Conservation (phyloP, 2,888 invertebrate genomes). For the Bruchidius siliquastri region DNA sequence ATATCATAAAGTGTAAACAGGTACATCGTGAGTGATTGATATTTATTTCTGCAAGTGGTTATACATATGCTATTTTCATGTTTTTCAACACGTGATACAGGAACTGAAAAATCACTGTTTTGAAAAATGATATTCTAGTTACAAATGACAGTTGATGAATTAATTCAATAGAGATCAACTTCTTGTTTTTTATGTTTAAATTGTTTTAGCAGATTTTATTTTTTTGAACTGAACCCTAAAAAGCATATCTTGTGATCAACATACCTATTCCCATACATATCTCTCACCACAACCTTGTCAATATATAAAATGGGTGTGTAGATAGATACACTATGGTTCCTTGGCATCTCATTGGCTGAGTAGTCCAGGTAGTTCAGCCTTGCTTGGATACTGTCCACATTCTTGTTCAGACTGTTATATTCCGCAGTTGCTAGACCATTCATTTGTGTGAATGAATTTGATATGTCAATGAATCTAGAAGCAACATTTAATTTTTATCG, state of each 20-base stretch:
- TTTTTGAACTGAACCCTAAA: too few relatives aligned
- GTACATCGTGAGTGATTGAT: too few relatives aligned
- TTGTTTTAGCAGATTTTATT: too few relatives aligned
- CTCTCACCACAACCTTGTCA: slow-evolving; percentile 40
- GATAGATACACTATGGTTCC: slow-evolving; percentile 29
- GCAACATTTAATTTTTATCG: too few relatives aligned
- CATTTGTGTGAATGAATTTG: slow-evolving; percentile 18
- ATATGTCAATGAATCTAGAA: not conserved
- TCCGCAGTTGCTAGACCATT: slow-evolving; percentile 44
- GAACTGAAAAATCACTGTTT: too few relatives aligned
- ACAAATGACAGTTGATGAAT: not conserved
- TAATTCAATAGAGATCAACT: not conserved
- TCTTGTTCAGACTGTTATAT: slow-evolving; percentile 34
- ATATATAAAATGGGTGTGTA: slow-evolving; percentile 28
- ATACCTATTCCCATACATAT: slow-evolving; percentile 46
- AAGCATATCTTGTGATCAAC: too few relatives aligned
- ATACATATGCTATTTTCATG: too few relatives aligned
- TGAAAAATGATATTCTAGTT: too few relatives aligned
- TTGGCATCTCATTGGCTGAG: slow-evolving; percentile 21
- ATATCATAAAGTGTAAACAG: slow-evolving; percentile 7
- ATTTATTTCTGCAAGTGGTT: too few relatives aligned
- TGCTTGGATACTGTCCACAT: slow-evolving; percentile 34
- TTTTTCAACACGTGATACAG: too few relatives aligned
- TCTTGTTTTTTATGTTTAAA: too few relatives aligned
- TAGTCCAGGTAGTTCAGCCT: slow-evolving; percentile 34